These are phyloP conservation scores for Limnephilus rhombicus DNA, from an alignment of 2,888 invertebrate species.

Conservation along the genomic window DNA sequence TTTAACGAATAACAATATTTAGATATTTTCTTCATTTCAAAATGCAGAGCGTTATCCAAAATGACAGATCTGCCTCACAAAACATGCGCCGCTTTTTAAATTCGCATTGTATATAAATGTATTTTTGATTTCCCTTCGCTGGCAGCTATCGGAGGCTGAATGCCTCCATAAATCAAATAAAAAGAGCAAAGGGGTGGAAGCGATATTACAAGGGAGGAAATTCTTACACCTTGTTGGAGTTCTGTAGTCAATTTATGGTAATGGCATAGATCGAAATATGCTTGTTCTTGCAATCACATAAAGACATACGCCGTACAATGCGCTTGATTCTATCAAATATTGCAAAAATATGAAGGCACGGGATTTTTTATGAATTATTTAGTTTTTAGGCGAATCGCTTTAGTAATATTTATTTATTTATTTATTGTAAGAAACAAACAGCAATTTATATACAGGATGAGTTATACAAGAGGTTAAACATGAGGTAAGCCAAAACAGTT, in stretches of 20 bases:
- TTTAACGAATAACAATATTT: background rate
- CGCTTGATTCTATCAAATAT: background rate
- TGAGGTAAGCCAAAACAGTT: too few species aligned
- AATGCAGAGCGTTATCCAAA: background rate
- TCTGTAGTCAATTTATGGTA: conserved; percentile 42
- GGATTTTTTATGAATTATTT: background rate
- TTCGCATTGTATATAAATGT: conserved; percentile 64
- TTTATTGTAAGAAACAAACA: too few species aligned
- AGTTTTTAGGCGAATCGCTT: too few species aligned
- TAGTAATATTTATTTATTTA: too few species aligned
- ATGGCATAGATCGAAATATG: conserved; percentile 24
- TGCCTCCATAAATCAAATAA: conserved; percentile 61
- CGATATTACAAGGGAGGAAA: conserved; percentile 2
- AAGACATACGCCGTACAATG: background rate
- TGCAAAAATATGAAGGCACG: background rate
- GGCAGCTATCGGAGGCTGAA: conserved; percentile 58
- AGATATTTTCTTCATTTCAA: background rate
- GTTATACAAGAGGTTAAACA: too few species aligned
- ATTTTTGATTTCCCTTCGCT: conserved; percentile 63
- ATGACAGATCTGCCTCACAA: background rate
- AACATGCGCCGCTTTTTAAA: conserved; percentile 52
- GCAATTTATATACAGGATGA: too few species aligned
- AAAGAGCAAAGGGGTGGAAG: conserved; percentile 36
- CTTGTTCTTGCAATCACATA: background rate
- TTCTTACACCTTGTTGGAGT: conserved; percentile 39